A percentile compares a stretch with the other conserved stretches of the same genome.
Evolutionary conservation across 2,113 vertebrate species (phyloP).

Genomic region (Mesoclemmys tuberculata): DNA sequence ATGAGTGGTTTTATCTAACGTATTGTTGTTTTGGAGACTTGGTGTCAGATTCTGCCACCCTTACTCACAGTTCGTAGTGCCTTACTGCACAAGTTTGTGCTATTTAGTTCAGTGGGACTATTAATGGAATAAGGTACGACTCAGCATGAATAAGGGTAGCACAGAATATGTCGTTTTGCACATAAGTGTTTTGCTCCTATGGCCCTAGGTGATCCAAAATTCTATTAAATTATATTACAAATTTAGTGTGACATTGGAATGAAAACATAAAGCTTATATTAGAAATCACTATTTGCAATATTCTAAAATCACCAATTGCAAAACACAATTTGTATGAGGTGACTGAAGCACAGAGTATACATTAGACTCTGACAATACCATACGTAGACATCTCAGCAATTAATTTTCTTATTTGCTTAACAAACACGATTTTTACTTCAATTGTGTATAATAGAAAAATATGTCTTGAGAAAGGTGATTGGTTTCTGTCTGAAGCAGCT

Average conservation of each 20-base stretch:
- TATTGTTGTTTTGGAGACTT: background rate
- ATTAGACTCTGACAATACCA: background rate
- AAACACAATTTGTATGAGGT: background rate
- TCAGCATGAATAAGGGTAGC: rapidly evolving
- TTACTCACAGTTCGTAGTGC: background rate
- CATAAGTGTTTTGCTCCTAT: rapidly evolving
- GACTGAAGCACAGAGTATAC: background rate
- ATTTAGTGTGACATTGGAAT: background rate
- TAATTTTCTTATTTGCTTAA: conserved; percentile 5
- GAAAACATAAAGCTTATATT: background rate
- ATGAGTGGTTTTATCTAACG: background rate
- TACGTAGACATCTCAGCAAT: background rate
- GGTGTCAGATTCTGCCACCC: background rate
- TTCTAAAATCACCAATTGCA: background rate
- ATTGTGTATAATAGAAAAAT: background rate
- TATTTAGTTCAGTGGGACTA: rapidly evolving
- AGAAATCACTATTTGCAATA: background rate
- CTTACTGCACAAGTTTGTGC: background rate
- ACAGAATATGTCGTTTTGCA: background rate
- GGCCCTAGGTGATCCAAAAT: background rate
- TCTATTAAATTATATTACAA: background rate
- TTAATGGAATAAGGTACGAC: rapidly evolving
- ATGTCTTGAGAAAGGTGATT: background rate
- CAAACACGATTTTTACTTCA: background rate
- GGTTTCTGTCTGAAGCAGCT: conserved; percentile 13